Base-by-base conservation (phyloP, 35 echinoderm and acorn worm species). In the Holothuria glaberrima region DNA sequence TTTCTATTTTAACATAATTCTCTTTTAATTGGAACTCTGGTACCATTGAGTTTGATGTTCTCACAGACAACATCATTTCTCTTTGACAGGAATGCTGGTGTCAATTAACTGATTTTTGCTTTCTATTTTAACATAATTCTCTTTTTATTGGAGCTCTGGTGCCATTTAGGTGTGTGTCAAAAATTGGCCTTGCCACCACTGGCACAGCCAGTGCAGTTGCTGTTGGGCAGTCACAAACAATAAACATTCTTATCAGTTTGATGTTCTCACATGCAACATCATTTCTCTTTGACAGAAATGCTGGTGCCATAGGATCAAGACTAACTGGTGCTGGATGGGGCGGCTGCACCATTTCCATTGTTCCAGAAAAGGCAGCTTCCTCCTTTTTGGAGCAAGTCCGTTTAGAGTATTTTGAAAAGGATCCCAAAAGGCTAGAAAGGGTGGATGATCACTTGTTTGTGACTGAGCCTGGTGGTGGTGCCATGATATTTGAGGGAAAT, bases 251-350 rank as follows among this genome's bases (percentile, higher is more conserved):
- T n/a, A n/a, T n/a, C n/a, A n/a, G n/a, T n/a, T n/a, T n/a, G n/a
- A n/a, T 29, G 26, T 31, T 35, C 36, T 75, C 50, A n/a, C 21
- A 9, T 56, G 6, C 46, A 20, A 83, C 9, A 21, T 59, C 17
- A 17, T 56, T 83, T 32, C 24, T 87, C 60, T 68, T 33, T 26
- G 19, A 58, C 90, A 98, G 95, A 70, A 35, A 90, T 75, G 86
- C 95, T 65, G 95, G 95, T 72, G 90, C 95, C 31, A 58, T 98
- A 48, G 92, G 95, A 14, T 94, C 93, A 19, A 75, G 95, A 27
- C 90, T 98, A 17, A 98, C 95, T 25, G 95, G 95, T 17, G 95
- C 95, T 82, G 95, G 95, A 10, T 98, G 95, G 95, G 95, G 93
- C 17, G 95, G 95, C 29, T 98, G 95, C 57, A 87, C 93, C 28